Evolutionary conservation across 2,113 vertebrate species (phyloP).

Genomic region (Typhlomys cinereus): DNA sequence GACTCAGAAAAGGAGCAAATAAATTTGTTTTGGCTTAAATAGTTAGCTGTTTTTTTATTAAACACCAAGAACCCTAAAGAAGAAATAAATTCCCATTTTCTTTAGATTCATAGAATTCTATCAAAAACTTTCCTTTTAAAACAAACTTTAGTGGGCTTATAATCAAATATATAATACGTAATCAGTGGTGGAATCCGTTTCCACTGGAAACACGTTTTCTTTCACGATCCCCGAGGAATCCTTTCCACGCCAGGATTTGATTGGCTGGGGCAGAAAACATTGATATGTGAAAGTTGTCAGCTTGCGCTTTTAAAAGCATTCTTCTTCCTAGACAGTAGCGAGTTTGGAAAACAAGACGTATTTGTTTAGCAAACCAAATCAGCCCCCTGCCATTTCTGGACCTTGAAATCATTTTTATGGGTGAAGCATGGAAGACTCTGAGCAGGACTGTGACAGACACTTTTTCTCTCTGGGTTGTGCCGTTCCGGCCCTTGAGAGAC

Average conservation of each 20-base stretch:
- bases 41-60: background rate
- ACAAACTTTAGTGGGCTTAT: constrained; percentile 41
- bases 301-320: background rate
- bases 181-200: constrained; percentile 20
- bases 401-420: constrained; percentile 35
- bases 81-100: constrained; percentile 9
- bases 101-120: background rate
- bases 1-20: constrained; percentile 7
- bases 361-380: background rate
- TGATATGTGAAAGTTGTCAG: background rate
- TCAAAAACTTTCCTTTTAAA: background rate
- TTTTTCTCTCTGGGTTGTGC: too few species aligned
- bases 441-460: too few species aligned
- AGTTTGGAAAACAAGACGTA: background rate
- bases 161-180: background rate
- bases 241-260: constrained; percentile 6
- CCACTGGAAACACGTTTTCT: background rate
- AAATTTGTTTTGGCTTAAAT: background rate
- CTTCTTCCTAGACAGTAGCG: background rate
- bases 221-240: background rate
- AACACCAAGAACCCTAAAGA: background rate
- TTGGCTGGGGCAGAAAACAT: background rate
- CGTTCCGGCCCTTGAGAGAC: too few species aligned
- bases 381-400: background rate
- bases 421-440: background rate